Conservation (phyloP, 2,888 invertebrate genomes). For the Athalia circularis region DNA sequence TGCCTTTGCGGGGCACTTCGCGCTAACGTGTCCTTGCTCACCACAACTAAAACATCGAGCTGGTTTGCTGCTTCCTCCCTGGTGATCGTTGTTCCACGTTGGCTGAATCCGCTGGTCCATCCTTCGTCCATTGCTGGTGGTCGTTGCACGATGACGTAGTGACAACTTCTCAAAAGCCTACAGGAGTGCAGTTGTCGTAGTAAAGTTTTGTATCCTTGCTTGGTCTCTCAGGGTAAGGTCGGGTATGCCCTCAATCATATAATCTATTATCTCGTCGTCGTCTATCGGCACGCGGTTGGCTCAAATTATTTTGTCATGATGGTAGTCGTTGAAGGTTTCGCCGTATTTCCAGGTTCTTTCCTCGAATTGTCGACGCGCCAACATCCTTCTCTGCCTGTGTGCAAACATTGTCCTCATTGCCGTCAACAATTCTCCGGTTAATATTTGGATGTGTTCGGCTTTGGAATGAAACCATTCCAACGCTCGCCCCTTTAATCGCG, state of each 20-base stretch:
- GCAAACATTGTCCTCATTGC: constrained; percentile 44
- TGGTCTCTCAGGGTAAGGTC: constrained; percentile 30
- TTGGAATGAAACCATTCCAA: constrained; percentile 47
- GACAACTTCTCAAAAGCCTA: constrained; percentile 42
- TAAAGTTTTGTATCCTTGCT: constrained; percentile 38
- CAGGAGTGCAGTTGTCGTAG: constrained; percentile 33
- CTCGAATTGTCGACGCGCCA: constrained; percentile 37
- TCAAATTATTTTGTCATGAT: constrained; percentile 31
- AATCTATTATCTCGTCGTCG: constrained; percentile 45
- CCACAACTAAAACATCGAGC: constrained; percentile 20
- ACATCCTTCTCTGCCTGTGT: constrained; percentile 28
- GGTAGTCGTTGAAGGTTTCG: constrained; percentile 49
- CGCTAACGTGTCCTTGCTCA: constrained; percentile 26
- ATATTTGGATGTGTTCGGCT: constrained; percentile 42
- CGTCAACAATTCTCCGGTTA: constrained; percentile 21
- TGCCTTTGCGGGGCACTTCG: constrained; percentile 23
- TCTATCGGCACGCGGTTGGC: constrained; percentile 34
- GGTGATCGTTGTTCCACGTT: background rate
- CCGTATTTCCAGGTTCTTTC: constrained; percentile 39
- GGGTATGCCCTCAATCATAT: constrained; percentile 38
- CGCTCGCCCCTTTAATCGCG: constrained; percentile 28
- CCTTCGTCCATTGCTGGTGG: background rate
- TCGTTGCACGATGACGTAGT: constrained; percentile 19
- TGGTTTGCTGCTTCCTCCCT: background rate
- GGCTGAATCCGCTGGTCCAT: background rate